A percentile compares a stretch with the other conserved stretches of the same genome.
These are phyloP conservation scores for Sporophila hypoxantha DNA, from an alignment of 2,113 vertebrate genomes.

Conservation along the genomic window DNA sequence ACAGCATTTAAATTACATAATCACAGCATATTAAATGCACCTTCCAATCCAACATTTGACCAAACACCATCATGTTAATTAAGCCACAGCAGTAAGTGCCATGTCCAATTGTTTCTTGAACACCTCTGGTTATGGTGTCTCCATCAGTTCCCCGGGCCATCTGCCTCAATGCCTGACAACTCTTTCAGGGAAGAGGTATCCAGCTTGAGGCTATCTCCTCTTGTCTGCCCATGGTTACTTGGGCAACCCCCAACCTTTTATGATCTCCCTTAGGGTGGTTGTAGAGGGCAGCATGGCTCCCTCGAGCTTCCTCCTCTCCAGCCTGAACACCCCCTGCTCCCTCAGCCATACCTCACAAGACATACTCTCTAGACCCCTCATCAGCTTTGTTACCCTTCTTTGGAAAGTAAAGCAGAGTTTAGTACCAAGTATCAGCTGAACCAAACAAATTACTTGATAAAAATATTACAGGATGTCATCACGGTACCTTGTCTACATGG, in stretches of 20 bases:
- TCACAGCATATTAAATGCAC: background rate
- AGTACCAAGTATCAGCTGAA: background rate
- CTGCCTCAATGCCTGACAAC: background rate
- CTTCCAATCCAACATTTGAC: background rate
- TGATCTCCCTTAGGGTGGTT: background rate
- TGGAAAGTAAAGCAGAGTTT: background rate
- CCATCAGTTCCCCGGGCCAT: background rate
- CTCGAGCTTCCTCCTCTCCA: background rate
- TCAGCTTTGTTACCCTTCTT: background rate
- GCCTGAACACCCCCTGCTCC: background rate
- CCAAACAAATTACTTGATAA: background rate
- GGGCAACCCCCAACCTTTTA: background rate
- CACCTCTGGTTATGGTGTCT: background rate
- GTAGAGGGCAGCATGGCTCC: background rate
- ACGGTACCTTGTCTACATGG: constrained; percentile 96
- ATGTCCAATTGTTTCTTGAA: background rate
- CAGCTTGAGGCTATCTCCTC: background rate
- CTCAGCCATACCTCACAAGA: background rate
- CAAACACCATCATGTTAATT: background rate
- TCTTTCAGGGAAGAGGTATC: background rate
- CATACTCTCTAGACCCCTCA: background rate
- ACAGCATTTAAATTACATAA: background rate
- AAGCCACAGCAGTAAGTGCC: background rate
- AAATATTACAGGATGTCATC: background rate
- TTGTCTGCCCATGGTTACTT: background rate